A percentile compares a stretch with the other conserved stretches of the same genome.
Conservation (phyloP, 53 echinoderm and acorn worm genomes). For the Luidia sarsii region DNA sequence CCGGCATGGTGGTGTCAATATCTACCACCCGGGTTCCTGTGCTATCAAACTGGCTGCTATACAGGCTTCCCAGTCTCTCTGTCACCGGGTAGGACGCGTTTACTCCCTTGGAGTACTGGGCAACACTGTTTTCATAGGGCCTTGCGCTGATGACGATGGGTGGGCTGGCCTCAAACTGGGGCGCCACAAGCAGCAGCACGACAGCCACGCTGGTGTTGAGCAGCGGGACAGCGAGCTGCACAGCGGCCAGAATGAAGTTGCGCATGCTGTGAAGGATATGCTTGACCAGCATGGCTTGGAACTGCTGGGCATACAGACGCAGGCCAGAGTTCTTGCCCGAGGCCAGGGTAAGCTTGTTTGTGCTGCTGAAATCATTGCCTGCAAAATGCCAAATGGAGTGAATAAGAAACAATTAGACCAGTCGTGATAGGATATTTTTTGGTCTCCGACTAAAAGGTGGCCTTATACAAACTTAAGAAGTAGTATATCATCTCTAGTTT, state of each 20-base stretch:
- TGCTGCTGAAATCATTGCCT: constrained; percentile 26
- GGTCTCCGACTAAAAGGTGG: background rate
- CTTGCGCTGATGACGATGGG: constrained; percentile 64
- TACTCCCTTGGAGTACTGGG: constrained; percentile 42
- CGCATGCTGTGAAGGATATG: constrained; percentile 75
- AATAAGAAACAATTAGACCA: too few species aligned
- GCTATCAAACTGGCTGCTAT: constrained; percentile 37
- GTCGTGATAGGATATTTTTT: background rate
- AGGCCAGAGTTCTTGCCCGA: constrained; percentile 62
- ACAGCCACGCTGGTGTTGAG: constrained; percentile 56
- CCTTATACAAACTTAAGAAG: too few species aligned
- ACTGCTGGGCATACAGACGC: constrained; percentile 76
- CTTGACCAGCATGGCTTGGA: constrained; percentile 83
- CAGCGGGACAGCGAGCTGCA: constrained; percentile 68
- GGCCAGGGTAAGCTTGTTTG: constrained; percentile 4
- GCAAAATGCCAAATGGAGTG: background rate
- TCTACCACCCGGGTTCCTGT: constrained; percentile 17
- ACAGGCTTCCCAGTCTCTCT: constrained; percentile 11
- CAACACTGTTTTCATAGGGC: constrained; percentile 58
- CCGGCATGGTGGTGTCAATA: constrained; percentile 1
- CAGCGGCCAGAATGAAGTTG: constrained; percentile 67
- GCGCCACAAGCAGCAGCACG: constrained; percentile 67
- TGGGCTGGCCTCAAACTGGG: constrained; percentile 51
- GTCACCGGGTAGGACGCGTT: constrained; percentile 35
- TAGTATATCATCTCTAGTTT: too few species aligned